Conservation (phyloP, 1,140 invertebrate species). For the Drosophila sproati region DNA sequence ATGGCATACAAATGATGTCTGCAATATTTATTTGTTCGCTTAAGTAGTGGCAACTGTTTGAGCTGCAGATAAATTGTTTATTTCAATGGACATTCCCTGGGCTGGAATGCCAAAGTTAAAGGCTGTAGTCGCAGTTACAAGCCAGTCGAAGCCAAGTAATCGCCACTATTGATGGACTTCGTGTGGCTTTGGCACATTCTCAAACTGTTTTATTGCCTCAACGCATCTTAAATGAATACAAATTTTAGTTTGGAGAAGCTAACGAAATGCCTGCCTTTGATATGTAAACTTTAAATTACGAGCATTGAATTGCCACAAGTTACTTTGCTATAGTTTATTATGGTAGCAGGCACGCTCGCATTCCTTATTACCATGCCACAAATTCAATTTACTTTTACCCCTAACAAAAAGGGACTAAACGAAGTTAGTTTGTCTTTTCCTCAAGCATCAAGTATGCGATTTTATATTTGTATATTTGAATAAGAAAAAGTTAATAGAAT, state of each 20-base stretch:
- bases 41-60: conserved; percentile 41
- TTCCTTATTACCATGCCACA: background rate
- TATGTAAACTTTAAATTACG: conserved; percentile 33
- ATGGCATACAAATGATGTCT: conserved; percentile 71
- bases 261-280: conserved; percentile 17
- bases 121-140: background rate
- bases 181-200: conserved; percentile 28
- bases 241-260: background rate
- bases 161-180: conserved; percentile 63
- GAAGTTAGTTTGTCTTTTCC: background rate
- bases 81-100: conserved; percentile 27
- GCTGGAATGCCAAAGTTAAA: background rate
- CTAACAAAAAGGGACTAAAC: background rate
- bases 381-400: conserved; percentile 4
- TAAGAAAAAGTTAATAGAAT: background rate
- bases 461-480: background rate
- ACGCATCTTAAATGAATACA: conserved; percentile 55
- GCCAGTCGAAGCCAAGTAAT: conserved; percentile 9
- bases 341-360: background rate
- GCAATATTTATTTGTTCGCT: conserved; percentile 68
- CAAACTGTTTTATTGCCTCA: conserved; percentile 50
- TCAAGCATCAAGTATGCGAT: background rate
- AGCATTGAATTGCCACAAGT: background rate
- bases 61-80: conserved; percentile 30
- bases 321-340: conserved; percentile 12